A percentile compares a stretch with the other conserved stretches of the same genome.
Conservation (phyloP, 2,113 vertebrate genomes). For the Saccopteryx leptura region DNA sequence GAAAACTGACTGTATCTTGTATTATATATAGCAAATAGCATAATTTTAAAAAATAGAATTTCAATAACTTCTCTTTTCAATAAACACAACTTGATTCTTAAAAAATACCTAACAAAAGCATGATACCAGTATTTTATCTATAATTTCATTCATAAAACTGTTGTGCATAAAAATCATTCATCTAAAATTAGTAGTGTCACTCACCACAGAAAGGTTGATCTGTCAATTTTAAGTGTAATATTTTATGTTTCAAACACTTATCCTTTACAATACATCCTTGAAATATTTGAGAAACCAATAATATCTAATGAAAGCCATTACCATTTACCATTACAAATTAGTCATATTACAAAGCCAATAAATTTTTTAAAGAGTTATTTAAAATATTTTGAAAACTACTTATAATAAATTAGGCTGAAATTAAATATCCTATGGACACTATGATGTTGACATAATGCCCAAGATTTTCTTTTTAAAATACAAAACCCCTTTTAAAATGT, state of each 20-base stretch:
- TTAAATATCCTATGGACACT: background rate
- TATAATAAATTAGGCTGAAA: constrained; percentile 58
- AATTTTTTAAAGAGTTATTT: background rate
- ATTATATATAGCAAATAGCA: background rate
- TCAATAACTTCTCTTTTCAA: constrained; percentile 52
- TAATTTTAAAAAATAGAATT: constrained; percentile 24
- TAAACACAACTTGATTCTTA: constrained; percentile 62
- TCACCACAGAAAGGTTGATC: constrained; percentile 77
- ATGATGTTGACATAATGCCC: background rate
- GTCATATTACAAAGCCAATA: constrained; percentile 34
- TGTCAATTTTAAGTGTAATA: constrained; percentile 83
- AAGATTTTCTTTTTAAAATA: constrained; percentile 58
- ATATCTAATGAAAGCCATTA: constrained; percentile 79
- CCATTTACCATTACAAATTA: constrained; percentile 78
- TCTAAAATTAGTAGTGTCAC: constrained; percentile 73
- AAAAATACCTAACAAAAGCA: constrained; percentile 66
- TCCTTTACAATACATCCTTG: constrained; percentile 81
- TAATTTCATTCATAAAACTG: constrained; percentile 82
- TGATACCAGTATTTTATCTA: constrained; percentile 79
- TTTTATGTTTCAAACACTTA: constrained; percentile 84
- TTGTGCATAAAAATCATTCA: constrained; percentile 79
- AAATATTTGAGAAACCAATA: constrained; percentile 80
- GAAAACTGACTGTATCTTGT: background rate
- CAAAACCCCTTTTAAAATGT: constrained; percentile 43
- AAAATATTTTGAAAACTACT: constrained; percentile 40